phyloP scores from a whole-genome alignment of 2,113 vertebrate genomes.

The Coregonus clupeaformis region DNA sequence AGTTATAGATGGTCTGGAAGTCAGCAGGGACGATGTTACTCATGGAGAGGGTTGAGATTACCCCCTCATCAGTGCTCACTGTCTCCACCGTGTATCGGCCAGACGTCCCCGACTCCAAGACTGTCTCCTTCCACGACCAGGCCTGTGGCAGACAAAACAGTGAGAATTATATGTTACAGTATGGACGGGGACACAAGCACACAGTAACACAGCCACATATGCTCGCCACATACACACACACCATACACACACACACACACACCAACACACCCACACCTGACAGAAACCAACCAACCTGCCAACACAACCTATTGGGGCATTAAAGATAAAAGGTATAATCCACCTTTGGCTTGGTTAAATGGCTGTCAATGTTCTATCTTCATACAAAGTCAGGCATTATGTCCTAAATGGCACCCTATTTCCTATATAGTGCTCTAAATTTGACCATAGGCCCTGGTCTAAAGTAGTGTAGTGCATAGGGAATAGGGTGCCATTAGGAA shows the following conservation, averaged over 20 bases:
- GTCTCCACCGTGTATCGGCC: constrained; percentile 98
- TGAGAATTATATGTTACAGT: neutral
- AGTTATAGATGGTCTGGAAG: constrained; percentile 99
- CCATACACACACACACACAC: constrained; percentile 4
- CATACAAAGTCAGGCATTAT: neutral
- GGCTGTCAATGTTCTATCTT: neutral
- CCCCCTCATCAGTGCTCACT: constrained; percentile 92
- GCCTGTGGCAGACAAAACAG: constrained; percentile 72
- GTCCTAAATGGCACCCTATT: too few relatives aligned
- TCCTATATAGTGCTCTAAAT: too few relatives aligned
- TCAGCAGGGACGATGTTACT: constrained; percentile 95
- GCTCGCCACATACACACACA: neutral
- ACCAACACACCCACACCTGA: neutral
- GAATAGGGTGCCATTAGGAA: neutral
- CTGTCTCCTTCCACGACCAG: constrained; percentile 99
- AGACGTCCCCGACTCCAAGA: constrained; percentile 93
- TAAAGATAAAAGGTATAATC: too few relatives aligned
- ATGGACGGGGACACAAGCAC: neutral
- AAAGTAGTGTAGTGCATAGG: neutral
- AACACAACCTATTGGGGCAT: too few relatives aligned
- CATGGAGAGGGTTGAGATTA: constrained; percentile 96
- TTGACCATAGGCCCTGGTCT: neutral
- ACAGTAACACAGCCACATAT: neutral
- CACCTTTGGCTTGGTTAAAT: neutral
- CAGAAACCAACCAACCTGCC: neutral